Conservation (phyloP, 2,797 vertebrate genomes). For the Protonibea diacanthus region DNA sequence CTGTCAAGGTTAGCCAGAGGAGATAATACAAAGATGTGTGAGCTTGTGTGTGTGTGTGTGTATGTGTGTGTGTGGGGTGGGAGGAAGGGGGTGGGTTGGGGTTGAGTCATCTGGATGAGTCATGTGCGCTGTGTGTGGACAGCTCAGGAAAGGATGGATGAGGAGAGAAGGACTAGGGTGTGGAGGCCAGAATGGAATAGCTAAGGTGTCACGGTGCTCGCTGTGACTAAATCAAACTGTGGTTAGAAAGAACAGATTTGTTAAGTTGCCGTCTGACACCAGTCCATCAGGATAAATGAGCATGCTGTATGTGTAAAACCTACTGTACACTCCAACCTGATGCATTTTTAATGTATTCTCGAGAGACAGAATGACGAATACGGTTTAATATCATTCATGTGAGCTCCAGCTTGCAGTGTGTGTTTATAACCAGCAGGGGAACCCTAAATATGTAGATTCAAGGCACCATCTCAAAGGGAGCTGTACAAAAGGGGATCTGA, state of each 20-base stretch:
- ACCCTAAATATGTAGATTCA: conserved; percentile 39
- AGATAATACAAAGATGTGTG: conserved; percentile 85
- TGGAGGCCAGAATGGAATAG: conserved; percentile 60
- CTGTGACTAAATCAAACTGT: conserved; percentile 20
- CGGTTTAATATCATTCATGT: conserved; percentile 39
- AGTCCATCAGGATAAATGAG: not conserved
- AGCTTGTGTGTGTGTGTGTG: conserved; percentile 29
- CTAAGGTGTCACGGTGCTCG: conserved; percentile 49
- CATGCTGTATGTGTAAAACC: conserved; percentile 11
- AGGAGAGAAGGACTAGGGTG: conserved; percentile 60
- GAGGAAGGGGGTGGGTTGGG: conserved; percentile 48
- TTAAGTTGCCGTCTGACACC: conserved; percentile 12
- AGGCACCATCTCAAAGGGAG: conserved; percentile 36
- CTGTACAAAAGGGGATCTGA: conserved; percentile 27
- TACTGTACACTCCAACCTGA: conserved; percentile 21
- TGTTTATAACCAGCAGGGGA: conserved; percentile 65
- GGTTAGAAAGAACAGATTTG: conserved; percentile 34
- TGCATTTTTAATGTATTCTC: conserved; percentile 38
- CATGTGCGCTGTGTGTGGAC: conserved; percentile 83
- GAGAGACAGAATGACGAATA: conserved; percentile 53
- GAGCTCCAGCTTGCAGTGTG: conserved; percentile 36
- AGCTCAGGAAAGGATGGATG: conserved; percentile 71
- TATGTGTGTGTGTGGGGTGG: conserved; percentile 53
- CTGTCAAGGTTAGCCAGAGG: conserved; percentile 86
- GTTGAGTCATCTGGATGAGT: conserved; percentile 89